Evolutionary conservation across 2,797 vertebrate genomes (phyloP).

Genomic region (Gouania willdenowi): DNA sequence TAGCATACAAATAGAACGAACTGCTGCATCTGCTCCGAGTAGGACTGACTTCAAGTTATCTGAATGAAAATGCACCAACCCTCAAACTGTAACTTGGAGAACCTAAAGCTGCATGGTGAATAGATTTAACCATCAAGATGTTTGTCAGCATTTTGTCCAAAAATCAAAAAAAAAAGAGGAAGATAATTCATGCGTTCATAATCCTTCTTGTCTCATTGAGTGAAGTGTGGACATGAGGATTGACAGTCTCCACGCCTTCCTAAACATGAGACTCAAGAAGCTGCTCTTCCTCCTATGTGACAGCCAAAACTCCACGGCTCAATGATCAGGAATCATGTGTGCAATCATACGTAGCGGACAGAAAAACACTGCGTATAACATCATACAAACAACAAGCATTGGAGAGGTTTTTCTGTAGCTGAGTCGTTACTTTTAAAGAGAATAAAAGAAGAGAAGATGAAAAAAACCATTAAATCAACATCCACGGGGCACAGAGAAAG

Average conservation of each 20-base stretch:
- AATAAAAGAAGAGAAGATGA: constrained; percentile 4
- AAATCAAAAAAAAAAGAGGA: neutral
- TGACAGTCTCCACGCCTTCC: constrained; percentile 18
- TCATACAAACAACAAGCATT: constrained; percentile 15
- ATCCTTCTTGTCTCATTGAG: neutral
- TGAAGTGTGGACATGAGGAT: constrained; percentile 6
- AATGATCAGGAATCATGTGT: constrained; percentile 19
- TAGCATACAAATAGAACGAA: neutral
- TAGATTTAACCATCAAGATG: neutral
- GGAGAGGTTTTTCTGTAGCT: constrained; percentile 20
- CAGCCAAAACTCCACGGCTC: constrained; percentile 19
- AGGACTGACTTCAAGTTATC: neutral
- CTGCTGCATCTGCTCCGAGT: neutral
- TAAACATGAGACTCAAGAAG: constrained; percentile 12
- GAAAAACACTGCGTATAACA: constrained; percentile 12
- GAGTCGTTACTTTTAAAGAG: constrained; percentile 25
- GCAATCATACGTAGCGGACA: constrained; percentile 21
- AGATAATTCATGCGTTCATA: neutral
- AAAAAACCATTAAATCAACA: too few species aligned
- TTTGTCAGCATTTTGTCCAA: neutral
- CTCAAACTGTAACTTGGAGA: neutral
- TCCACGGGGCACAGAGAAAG: too few species aligned
- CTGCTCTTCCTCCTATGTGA: constrained; percentile 13
- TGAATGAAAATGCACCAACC: neutral
- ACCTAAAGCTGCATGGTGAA: neutral